Conservation (phyloP, 2,888 invertebrate species). For the Tiphia femorata region DNA sequence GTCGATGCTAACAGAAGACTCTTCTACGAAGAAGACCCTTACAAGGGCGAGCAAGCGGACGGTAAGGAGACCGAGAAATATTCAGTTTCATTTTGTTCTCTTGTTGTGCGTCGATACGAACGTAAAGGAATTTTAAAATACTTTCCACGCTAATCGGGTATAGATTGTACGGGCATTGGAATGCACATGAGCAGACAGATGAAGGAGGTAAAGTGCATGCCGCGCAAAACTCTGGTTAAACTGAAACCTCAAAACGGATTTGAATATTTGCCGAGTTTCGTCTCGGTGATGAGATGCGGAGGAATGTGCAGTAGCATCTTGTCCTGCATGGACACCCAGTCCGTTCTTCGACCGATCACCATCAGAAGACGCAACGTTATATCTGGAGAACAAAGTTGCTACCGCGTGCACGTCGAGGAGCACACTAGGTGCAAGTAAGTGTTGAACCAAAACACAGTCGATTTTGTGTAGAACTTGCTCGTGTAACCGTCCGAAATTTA, state of each 20-base stretch:
- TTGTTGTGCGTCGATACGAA: too few relatives aligned
- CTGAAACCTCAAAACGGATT: constrained; percentile 18
- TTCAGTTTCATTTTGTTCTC: too few relatives aligned
- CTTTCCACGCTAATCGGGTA: not conserved
- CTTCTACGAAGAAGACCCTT: too few relatives aligned
- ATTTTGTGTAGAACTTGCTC: not conserved
- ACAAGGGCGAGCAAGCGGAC: too few relatives aligned
- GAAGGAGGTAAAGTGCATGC: constrained; percentile 20
- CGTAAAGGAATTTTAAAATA: too few relatives aligned
- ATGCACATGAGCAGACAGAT: constrained; percentile 7
- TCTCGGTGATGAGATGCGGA: constrained; percentile 26
- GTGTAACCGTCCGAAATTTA: too few relatives aligned
- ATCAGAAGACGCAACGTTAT: constrained; percentile 11
- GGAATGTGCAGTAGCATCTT: constrained; percentile 24
- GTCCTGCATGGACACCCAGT: constrained; percentile 22
- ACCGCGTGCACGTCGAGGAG: constrained; percentile 23
- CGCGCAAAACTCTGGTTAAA: constrained; percentile 21
- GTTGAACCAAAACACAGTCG: not conserved
- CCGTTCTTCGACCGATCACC: not conserved
- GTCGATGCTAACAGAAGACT: too few relatives aligned
- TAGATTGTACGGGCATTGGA: constrained; percentile 16
- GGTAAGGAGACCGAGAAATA: too few relatives aligned
- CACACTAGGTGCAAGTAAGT: constrained; percentile 37
- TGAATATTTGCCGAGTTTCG: constrained; percentile 23
- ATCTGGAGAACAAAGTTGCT: constrained; percentile 11